phyloP scores from a whole-genome alignment of 2,888 invertebrate genomes.

The Plagodis dolabraria region DNA sequence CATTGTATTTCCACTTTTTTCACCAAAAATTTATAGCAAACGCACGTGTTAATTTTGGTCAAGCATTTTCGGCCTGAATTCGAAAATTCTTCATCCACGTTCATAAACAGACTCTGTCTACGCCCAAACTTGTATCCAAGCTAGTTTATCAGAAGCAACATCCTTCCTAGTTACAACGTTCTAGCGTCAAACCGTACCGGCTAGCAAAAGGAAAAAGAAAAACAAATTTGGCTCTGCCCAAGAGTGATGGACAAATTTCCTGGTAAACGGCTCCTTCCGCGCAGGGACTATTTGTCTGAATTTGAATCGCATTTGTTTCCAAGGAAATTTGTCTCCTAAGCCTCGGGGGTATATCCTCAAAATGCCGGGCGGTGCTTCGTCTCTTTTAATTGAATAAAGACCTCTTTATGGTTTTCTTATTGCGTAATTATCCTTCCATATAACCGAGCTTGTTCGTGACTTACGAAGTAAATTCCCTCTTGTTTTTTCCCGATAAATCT shows the following conservation, averaged over 20 bases:
- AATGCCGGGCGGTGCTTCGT: slow-evolving; percentile 64
- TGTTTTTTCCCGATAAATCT: slow-evolving; percentile 50
- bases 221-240: slow-evolving; percentile 73
- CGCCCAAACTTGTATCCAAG: too few relatives aligned
- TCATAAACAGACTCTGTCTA: too few relatives aligned
- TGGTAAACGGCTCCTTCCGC: slow-evolving; percentile 80
- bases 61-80: too few relatives aligned
- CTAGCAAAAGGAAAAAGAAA: slow-evolving; percentile 64
- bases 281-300: slow-evolving; percentile 83
- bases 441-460: slow-evolving; percentile 31
- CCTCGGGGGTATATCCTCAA: slow-evolving; percentile 68
- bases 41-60: too few relatives aligned
- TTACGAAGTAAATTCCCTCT: slow-evolving; percentile 31
- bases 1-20: too few relatives aligned
- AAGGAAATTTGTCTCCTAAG: slow-evolving; percentile 81
- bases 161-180: slow-evolving; percentile 13
- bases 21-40: too few relatives aligned
- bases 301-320: slow-evolving; percentile 83
- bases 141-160: not conserved
- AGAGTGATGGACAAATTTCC: slow-evolving; percentile 83
- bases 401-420: slow-evolving; percentile 56
- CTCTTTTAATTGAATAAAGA: slow-evolving; percentile 78
- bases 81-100: too few relatives aligned
- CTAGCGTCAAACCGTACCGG: slow-evolving; percentile 42
- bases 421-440: slow-evolving; percentile 56